Evolutionary conservation across 2,113 vertebrate species (phyloP), one percentile per base, ranked within the genome.

Genomic region (Cranoglanis bouderius): DNA sequence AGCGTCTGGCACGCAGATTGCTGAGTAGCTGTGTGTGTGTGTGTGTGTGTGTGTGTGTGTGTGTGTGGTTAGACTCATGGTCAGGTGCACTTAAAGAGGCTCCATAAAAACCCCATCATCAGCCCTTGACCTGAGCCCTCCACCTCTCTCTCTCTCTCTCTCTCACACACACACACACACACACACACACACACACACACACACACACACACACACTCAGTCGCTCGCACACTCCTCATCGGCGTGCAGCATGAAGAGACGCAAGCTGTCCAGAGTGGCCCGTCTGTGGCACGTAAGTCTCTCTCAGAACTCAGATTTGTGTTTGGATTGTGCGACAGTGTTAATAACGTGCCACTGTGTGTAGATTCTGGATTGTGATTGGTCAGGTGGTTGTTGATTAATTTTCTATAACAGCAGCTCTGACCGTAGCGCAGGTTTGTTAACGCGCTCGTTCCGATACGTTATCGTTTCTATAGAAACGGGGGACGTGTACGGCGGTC

Each of bases 261-360:
- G 95, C 91, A 97, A 96, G 91, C 91, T 97, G 90, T 97, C 97
- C 80, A 92, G 96, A 92, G 94, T 96, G 94, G 96, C 95, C 94
- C 97, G 93, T 83, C 89, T 98, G 49, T 98, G 97, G 96, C 96
- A 92, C 96, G 98, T 99, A 95, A 98, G 98, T 97, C 53, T 75
- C 24, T 81, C 9, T 74, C 16, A 14, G 51, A 53, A 53, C 51
- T 51, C 70, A 35, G 51, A n/a, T 65, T n/a, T 84, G 83, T 49
- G 24, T 78, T 29, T 14, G 43, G 43, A 78, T 46, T 26, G 75
- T 16, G 43, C 13, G 26, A 19, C 24, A 49, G 24, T 7, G 75
- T 78, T 12, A 29, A 43, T 26, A 43, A 3, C 4, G 74, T 14
- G 43, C 46, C 0, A 21, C 2, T 46, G 61, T 49, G 16, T 51